Percentiles rank a stretch among this genome's conserved stretches.
These are phyloP conservation scores for Drosophila buzzatii DNA, from an alignment of 2,888 invertebrate genomes.

Conservation along the genomic window DNA sequence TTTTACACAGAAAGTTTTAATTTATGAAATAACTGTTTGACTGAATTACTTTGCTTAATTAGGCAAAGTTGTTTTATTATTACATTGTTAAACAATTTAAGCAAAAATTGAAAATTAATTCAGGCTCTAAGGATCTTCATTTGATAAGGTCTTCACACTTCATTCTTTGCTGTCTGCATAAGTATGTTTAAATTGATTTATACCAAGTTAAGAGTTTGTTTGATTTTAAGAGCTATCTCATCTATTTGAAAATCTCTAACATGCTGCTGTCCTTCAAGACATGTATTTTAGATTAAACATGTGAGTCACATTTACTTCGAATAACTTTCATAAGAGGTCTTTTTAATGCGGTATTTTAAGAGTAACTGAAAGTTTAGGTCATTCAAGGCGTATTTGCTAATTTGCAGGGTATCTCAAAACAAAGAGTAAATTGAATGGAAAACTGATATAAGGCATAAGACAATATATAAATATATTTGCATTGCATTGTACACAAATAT, in stretches of 20 bases:
- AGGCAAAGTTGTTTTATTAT: no score
- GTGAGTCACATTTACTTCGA: not conserved
- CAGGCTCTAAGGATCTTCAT: not conserved
- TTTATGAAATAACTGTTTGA: no score
- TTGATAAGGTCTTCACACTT: no score
- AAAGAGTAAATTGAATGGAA: conserved; percentile 24
- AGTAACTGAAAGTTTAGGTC: not conserved
- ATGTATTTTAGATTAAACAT: not conserved
- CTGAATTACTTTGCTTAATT: no score
- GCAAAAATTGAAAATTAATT: not conserved
- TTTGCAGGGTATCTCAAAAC: conserved; percentile 30
- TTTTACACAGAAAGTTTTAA: no score
- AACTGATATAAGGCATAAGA: conserved; percentile 21
- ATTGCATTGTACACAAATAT: conserved; percentile 62
- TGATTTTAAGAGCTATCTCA: not conserved
- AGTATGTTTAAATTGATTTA: not conserved
- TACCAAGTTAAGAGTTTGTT: not conserved
- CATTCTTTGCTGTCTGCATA: not conserved
- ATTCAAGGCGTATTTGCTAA: not conserved
- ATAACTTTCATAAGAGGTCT: not conserved
- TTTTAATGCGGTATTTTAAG: not conserved
- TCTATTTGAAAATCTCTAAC: no score
- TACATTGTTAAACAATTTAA: not conserved
- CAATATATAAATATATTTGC: conserved; percentile 34
- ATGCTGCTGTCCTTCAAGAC: not conserved